Evolutionary conservation across 2,888 invertebrate genomes (phyloP).

Genomic region (Deilephila elpenor): DNA sequence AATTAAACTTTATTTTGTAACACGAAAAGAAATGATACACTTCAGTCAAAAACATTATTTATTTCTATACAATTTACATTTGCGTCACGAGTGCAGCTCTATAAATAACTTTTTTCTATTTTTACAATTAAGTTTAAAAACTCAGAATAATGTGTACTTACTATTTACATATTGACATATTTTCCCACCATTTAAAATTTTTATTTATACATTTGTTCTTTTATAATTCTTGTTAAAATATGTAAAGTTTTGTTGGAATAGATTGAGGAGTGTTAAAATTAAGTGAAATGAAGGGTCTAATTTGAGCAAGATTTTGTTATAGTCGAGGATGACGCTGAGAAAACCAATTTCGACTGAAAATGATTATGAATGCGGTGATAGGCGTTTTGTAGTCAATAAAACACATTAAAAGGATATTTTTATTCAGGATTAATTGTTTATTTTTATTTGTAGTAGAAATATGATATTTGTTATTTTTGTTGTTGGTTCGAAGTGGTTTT

Average conservation of each 20-base stretch:
- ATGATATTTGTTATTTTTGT: not conserved
- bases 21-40: slow-evolving; percentile 52
- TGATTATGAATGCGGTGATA: not conserved
- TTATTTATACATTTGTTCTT: slow-evolving; percentile 31
- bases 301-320: slow-evolving; percentile 39
- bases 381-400: not conserved
- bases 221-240: slow-evolving; percentile 22
- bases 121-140: slow-evolving; percentile 43
- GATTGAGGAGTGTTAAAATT: slow-evolving; percentile 30
- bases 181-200: slow-evolving; percentile 42
- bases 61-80: slow-evolving; percentile 79
- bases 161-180: slow-evolving; percentile 65
- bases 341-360: not conserved
- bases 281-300: slow-evolving; percentile 35
- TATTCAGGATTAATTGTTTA: not conserved
- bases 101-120: slow-evolving; percentile 55
- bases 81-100: slow-evolving; percentile 70
- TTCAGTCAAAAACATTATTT: slow-evolving; percentile 73
- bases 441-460: not conserved
- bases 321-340: slow-evolving; percentile 10
- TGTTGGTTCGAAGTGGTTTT: not conserved
- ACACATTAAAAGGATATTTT: not conserved
- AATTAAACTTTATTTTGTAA: not conserved
- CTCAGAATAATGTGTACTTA: slow-evolving; percentile 46
- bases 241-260: slow-evolving; percentile 31